Base-by-base conservation (phyloP, 2,113 vertebrate genomes). In the Eira barbara region DNA sequence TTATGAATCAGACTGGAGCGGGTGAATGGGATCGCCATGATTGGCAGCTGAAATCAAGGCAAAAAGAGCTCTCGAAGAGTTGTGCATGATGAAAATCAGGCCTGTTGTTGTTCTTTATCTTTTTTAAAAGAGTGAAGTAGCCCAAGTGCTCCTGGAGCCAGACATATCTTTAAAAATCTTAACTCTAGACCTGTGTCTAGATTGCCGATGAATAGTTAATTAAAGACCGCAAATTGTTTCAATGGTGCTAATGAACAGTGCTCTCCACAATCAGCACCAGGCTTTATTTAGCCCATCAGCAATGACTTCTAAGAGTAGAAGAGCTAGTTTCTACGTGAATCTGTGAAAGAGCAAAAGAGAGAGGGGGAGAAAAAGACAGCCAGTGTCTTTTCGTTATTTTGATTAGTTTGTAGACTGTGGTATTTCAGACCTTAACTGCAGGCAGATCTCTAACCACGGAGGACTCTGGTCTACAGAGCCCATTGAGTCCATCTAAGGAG, bases 371-470 rank as follows among this genome's bases (percentile, higher is more conserved):
- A 7, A 11, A 69, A 25, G 21, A 39, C 49, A 59, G n/a, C n/a
- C 34, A 18, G 9, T 31, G 12, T 18, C 57, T 91, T 94, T 96
- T 85, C 4, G n/a, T 97, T 96, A 61, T 76, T 94, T 96, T 95
- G 65, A 78, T 71, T 94, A 99, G 99, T 94, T 42, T 99, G 98
- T 91, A 92, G 65, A 29, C 97, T 98, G 4, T 91, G 94, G 84
- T 98, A 82, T 88, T 99, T 98, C 12, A 98, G 98, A 23, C 69
- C 9, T 95, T 73, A 98, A 86, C 97, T 98, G 98, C 87, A 79
- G 31, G 55, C 95, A 98, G 97, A 98, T 15, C 71, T 99, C 98
- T 97, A 95, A 97, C 95, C 99, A 97, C 55, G 88, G 96, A 83
- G 97, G 92, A 52, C 21, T 61, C 12, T 67, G 27, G 29, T 6